A percentile compares a stretch with the other conserved stretches of the same genome.
Evolutionary conservation across 2,888 invertebrate genomes (phyloP).

Genomic region (Hypomecis atomaria): DNA sequence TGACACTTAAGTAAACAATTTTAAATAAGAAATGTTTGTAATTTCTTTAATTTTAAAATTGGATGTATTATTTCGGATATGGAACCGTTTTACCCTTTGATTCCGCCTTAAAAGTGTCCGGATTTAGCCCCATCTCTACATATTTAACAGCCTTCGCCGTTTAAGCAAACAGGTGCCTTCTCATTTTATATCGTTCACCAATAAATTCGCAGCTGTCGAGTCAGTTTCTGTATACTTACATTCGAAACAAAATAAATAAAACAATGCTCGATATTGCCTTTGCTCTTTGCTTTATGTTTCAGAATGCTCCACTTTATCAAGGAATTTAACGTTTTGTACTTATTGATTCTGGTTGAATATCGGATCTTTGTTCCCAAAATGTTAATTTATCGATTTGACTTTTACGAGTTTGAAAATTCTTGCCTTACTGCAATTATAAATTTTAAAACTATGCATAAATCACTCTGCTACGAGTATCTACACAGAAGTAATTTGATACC

Average conservation of each 20-base stretch:
- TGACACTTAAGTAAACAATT: too few species aligned
- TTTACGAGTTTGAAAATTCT: too few species aligned
- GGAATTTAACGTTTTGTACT: conserved; percentile 7
- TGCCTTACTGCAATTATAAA: too few species aligned
- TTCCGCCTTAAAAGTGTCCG: not conserved
- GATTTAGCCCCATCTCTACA: conserved; percentile 14
- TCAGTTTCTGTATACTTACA: conserved; percentile 39
- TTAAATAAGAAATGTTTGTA: too few species aligned
- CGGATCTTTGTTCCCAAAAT: not conserved
- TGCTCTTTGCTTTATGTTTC: conserved; percentile 35
- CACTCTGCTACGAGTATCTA: too few species aligned
- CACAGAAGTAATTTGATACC: too few species aligned
- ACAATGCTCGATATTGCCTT: conserved; percentile 40
- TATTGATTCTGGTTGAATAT: not conserved
- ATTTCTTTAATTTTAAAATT: too few species aligned
- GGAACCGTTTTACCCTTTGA: too few species aligned
- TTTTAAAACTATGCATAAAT: too few species aligned
- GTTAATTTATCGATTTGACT: not conserved
- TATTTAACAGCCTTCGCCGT: conserved; percentile 25
- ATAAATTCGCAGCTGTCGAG: conserved; percentile 39
- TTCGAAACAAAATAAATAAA: conserved; percentile 43
- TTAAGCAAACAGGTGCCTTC: conserved; percentile 36
- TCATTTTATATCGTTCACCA: conserved; percentile 37
- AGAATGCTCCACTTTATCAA: conserved; percentile 17
- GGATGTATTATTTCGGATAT: too few species aligned